phyloP scores from a whole-genome alignment of 2,113 vertebrate genomes.

The Pachypanchax playfairii region DNA sequence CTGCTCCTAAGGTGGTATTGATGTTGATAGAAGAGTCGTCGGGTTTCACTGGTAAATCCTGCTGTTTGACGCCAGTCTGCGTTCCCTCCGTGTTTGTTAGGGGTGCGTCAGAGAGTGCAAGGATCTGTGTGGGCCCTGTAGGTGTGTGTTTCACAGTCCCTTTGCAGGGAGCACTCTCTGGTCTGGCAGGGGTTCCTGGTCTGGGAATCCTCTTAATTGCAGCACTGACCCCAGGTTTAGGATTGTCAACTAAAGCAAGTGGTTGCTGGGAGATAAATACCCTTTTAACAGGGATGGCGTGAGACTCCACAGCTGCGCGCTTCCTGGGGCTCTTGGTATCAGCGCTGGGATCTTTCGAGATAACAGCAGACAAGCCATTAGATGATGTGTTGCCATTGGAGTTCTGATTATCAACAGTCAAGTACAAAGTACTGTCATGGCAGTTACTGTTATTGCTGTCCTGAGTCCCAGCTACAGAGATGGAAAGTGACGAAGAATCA shows the following conservation, averaged over 20 bases:
- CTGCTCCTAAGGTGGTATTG: constrained; percentile 72
- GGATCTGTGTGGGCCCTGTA: constrained; percentile 71
- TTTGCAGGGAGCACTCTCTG: constrained; percentile 83
- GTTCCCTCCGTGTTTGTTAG: constrained; percentile 80
- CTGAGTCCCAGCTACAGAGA: constrained; percentile 80
- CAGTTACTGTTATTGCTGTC: constrained; percentile 85
- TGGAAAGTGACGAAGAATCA: constrained; percentile 75
- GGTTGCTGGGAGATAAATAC: constrained; percentile 88
- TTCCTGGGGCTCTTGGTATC: constrained; percentile 91
- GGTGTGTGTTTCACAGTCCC: constrained; percentile 78
- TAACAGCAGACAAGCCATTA: constrained; percentile 75
- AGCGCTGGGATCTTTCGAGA: constrained; percentile 82
- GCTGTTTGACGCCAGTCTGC: constrained; percentile 78
- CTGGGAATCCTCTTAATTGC: constrained; percentile 83
- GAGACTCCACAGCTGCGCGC: constrained; percentile 82
- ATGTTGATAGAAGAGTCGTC: constrained; percentile 80
- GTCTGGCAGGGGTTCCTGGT: constrained; percentile 77
- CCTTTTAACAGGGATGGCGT: constrained; percentile 92
- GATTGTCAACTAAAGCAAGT: constrained; percentile 71
- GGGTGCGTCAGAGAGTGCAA: constrained; percentile 79
- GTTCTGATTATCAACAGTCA: constrained; percentile 86
- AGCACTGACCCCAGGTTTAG: constrained; percentile 72
- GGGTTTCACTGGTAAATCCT: constrained; percentile 81
- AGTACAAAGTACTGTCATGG: constrained; percentile 84
- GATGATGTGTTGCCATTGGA: constrained; percentile 82